phyloP scores from a whole-genome alignment of 2,113 vertebrate species.

The Delphinus delphis region DNA sequence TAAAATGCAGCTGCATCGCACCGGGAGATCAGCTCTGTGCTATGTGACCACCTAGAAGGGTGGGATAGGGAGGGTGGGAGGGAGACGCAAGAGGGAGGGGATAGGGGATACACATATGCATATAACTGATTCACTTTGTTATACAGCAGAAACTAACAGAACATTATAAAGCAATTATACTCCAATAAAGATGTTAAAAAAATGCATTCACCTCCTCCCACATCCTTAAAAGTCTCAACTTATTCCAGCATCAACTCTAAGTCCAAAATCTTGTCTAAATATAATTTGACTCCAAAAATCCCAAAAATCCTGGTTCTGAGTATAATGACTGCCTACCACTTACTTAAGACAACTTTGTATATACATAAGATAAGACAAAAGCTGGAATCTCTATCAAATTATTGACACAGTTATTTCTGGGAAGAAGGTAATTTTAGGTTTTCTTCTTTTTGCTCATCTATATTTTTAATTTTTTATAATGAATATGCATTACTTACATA shows the following conservation, averaged over 20 bases:
- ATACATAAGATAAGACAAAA: neutral
- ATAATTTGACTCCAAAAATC: neutral
- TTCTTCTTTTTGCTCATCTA: neutral
- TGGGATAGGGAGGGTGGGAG: too few relatives aligned
- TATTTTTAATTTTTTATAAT: conserved; percentile 25
- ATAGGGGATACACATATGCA: too few relatives aligned
- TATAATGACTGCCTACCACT: neutral
- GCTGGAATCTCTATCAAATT: neutral
- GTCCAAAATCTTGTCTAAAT: conserved; percentile 25
- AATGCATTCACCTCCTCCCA: neutral
- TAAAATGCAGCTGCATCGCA: too few relatives aligned
- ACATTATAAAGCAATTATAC: too few relatives aligned
- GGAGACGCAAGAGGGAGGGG: too few relatives aligned
- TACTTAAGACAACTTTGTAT: neutral
- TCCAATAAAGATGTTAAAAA: neutral
- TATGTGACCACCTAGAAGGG: too few relatives aligned
- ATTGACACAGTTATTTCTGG: neutral
- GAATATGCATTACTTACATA: neutral
- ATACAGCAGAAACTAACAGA: too few relatives aligned
- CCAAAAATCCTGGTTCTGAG: neutral
- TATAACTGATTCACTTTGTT: too few relatives aligned
- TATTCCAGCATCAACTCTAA: neutral
- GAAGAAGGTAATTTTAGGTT: neutral
- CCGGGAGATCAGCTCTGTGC: too few relatives aligned
- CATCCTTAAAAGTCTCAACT: neutral